Conservation (phyloP, 2,113 vertebrate species). For the Pterocles orientalis region DNA sequence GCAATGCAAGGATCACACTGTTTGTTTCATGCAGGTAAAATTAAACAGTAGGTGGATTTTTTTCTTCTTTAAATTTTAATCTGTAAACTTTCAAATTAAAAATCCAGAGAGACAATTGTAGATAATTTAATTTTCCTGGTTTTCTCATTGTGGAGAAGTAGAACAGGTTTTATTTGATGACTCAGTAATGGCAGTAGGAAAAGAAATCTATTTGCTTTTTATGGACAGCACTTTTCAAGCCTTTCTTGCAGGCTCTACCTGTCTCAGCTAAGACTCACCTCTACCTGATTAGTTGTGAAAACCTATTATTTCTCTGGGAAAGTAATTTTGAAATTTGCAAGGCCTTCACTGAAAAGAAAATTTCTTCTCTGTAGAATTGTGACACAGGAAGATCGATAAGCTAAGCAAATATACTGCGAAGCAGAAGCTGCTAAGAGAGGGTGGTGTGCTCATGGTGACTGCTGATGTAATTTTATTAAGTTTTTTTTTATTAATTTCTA, state of each 20-base stretch:
- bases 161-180: not conserved
- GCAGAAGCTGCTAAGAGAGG: not conserved
- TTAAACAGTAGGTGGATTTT: not conserved
- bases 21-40: rapidly evolving
- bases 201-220: not conserved
- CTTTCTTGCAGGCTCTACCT: not conserved
- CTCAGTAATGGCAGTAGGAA: not conserved
- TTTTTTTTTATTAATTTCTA: not conserved
- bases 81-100: not conserved
- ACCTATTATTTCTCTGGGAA: not conserved
- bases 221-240: not conserved
- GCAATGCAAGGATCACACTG: not conserved
- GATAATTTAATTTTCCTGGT: not conserved
- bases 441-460: not conserved
- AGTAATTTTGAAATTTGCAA: not conserved
- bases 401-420: not conserved
- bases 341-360: not conserved
- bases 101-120: not conserved
- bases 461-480: not conserved
- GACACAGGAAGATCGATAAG: not conserved
- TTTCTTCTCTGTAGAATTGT: not conserved
- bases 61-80: not conserved
- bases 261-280: not conserved
- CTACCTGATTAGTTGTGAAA: not conserved
- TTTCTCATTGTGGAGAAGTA: not conserved